phyloP scores from a whole-genome alignment of 2,888 invertebrate species.

The Noctua janthina region DNA sequence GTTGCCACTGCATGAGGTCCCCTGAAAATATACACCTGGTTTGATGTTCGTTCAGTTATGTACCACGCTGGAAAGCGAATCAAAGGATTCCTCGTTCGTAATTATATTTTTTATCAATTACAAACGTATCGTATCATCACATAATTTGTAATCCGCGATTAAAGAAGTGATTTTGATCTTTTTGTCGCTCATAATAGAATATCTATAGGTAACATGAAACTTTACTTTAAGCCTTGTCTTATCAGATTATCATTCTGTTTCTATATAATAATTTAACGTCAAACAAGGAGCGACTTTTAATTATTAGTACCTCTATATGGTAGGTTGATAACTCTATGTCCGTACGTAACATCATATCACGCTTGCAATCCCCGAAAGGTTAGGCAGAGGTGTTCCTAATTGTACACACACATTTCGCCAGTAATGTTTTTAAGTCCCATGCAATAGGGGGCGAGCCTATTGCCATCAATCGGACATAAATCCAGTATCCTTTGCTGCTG shows the following conservation, averaged over 20 bases:
- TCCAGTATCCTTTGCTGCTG: too few relatives aligned
- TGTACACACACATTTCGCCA: too few relatives aligned
- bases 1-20: background rate
- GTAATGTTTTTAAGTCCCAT: too few relatives aligned
- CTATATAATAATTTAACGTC: background rate
- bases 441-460: too few relatives aligned
- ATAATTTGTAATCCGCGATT: constrained; percentile 25
- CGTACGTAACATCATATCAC: too few relatives aligned
- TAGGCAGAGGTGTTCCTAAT: too few relatives aligned
- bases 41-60: background rate
- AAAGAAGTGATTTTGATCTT: constrained; percentile 10
- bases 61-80: constrained; percentile 2
- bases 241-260: background rate
- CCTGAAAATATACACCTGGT: background rate
- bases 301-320: background rate
- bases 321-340: background rate
- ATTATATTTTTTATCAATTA: background rate
- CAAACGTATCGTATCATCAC: background rate
- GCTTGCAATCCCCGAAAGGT: too few relatives aligned
- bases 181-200: background rate
- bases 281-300: background rate
- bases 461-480: too few relatives aligned
- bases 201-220: background rate
- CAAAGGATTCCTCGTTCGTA: background rate
- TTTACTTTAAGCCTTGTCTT: background rate